Evolutionary conservation across 2,113 vertebrate species (phyloP), one percentile per base, ranked within the genome.

Genomic region (Thamnaconus septentrionalis): DNA sequence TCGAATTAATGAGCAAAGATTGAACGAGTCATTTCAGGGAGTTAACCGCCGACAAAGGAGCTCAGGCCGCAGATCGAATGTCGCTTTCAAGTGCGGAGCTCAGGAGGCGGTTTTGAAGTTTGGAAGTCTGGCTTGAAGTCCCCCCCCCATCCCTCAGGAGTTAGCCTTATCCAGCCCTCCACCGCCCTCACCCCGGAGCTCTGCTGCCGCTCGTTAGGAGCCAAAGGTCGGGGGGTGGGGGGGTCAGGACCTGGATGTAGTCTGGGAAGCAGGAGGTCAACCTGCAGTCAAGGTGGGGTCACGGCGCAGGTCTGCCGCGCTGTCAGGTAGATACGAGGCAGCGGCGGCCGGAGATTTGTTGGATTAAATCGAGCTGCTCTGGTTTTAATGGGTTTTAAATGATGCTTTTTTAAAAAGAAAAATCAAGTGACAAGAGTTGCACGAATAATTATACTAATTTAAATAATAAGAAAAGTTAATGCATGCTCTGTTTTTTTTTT

Each of bases 211-310:
- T 59, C 79, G 71, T 77, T 71, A 69, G 60, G 78, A 81, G 52
- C 61, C 66, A 76, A 73, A 78, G 81, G 69, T 69, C 71, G 80
- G 69, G 65, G 69, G 18, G 18, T 2, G 18, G 72, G 80, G 69
- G 65, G 69, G 85, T 76, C 52, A 45, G 39, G 84, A 87, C 90
- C 87, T 82, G 89, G 88, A 91, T 89, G 83, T 90, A 86, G 72
- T 78, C 63, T 59, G 78, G 84, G 85, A 89, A 85, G 69, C 56
- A 48, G 18, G 65, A 73, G 82, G 79, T 69, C 80, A 81, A 66
- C 52, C 63, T 41, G 3, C 51, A 71, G 84, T 84, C 83, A 83
- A 80, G 71, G 83, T 77, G 66, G 79, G 64, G 75, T 75, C 63
- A 76, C 46, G 70, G 3, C 64, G 79, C 40, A 31, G 18, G 18